These are phyloP conservation scores for Ophioninae sp. DNA, from an alignment of 2,888 invertebrate species.

Conservation along the genomic window DNA sequence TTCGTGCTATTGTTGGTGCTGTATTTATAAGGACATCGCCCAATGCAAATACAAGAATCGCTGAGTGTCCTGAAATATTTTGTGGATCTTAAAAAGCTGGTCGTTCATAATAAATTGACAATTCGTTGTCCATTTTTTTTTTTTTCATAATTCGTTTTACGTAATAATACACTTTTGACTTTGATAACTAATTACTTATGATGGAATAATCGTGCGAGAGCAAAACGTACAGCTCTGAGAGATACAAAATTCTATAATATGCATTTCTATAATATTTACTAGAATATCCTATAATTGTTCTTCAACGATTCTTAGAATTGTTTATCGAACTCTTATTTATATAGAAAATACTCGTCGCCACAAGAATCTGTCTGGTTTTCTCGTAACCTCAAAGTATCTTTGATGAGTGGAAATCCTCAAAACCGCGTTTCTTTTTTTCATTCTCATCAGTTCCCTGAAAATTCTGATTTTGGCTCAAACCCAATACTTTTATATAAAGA, in stretches of 20 bases:
- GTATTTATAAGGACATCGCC: background rate
- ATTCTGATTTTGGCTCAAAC: background rate
- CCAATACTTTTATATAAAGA: background rate
- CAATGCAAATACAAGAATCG: background rate
- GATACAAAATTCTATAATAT: background rate
- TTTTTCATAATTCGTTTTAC: no score
- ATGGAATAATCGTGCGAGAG: background rate
- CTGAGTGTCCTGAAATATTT: background rate
- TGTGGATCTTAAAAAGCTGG: background rate
- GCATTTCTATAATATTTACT: background rate
- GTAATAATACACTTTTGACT: background rate
- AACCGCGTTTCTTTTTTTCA: background rate
- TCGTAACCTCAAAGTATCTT: no score
- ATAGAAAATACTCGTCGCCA: background rate
- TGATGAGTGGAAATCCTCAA: background rate
- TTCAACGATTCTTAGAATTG: background rate
- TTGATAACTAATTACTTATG: background rate
- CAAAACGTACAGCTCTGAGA: background rate
- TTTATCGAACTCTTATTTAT: background rate
- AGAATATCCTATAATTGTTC: background rate
- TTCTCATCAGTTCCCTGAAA: background rate
- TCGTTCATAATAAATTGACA: background rate
- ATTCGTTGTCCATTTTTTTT: no score
- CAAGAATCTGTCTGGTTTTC: background rate
- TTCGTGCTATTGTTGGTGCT: conserved; percentile 1